A percentile compares a stretch with the other conserved stretches of the same genome.
phyloP scores from a whole-genome alignment of 2,888 invertebrate species.

The Apodemia duryi region DNA sequence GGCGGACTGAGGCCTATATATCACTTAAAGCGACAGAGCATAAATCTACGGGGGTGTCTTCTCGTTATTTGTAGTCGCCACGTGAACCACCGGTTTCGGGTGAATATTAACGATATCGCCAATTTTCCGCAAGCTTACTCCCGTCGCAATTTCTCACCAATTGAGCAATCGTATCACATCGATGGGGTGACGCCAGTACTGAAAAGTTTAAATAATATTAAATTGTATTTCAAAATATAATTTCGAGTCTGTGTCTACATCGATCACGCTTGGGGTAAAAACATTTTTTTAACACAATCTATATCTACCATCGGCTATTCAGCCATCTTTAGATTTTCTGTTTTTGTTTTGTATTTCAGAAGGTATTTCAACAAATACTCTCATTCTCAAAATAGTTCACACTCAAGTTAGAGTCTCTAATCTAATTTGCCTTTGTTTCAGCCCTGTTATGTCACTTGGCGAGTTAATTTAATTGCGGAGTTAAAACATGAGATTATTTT shows the following conservation, averaged over 20 bases:
- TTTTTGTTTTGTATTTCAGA: too few relatives aligned
- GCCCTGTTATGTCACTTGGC: too few relatives aligned
- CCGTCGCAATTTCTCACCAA: constrained; percentile 78
- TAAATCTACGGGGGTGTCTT: constrained; percentile 72
- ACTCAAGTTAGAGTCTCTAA: too few relatives aligned
- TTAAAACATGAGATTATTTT: too few relatives aligned
- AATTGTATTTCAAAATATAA: constrained; percentile 7
- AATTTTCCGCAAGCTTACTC: constrained; percentile 76
- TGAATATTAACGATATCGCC: constrained; percentile 80
- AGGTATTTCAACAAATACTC: too few relatives aligned
- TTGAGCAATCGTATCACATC: constrained; percentile 73
- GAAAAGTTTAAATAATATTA: constrained; percentile 24
- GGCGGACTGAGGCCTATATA: constrained; percentile 54
- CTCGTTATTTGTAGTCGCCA: constrained; percentile 77
- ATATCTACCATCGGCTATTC: too few relatives aligned
- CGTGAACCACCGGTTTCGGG: constrained; percentile 74
- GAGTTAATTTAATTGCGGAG: too few relatives aligned
- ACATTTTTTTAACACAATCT: background rate
- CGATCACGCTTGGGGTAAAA: background rate
- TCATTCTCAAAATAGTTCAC: too few relatives aligned
- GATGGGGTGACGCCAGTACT: constrained; percentile 44
- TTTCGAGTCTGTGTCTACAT: background rate
- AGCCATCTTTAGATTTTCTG: too few relatives aligned
- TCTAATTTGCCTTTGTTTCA: too few relatives aligned
- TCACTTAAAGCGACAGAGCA: constrained; percentile 74